Base-by-base conservation (phyloP, 1,140 invertebrate genomes). In the Diachasmimorpha longicaudata region DNA sequence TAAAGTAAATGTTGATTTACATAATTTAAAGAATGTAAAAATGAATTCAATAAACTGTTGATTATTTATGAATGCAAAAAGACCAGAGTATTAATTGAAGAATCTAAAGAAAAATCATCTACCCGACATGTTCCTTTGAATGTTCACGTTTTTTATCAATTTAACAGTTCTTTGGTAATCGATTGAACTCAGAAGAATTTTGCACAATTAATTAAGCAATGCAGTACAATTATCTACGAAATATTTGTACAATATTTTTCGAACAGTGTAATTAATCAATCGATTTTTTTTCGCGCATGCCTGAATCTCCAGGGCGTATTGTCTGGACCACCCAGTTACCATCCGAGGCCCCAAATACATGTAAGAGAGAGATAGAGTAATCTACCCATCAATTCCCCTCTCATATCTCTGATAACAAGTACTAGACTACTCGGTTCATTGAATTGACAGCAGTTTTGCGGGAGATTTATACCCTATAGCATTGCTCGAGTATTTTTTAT, bases 21-120 rank as follows among this genome's bases (percentile, higher is more conserved):
- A 42, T 42, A 42, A 42, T 42, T 13, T 10, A 13, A 42, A 42
- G 39, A 42, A 10, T 42, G 39, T 42, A 63, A 63, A 31, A 63
- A 63, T 63, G 19, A 25, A 63, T 52, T 52, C 48, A 52, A 63
- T 63, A 63, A 63, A 63, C 58, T 63, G 58, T 63, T 63, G 58
- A 31, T 25, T 63, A 63, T 63, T 63, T 25, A 63, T 63, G 58
- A 63, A 63, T 23, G 23, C 21, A 25, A 63, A 63, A 31, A 63
- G 13, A 25, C 8, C 0, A 8, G 48, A 52, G n/a, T 6, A 42
- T 42, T 42, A 11, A 9, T 42, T 13, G 39, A 10, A 42, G 39
- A 13, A 42, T 42, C 1, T 4, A 10, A 42, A 31, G 6, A 42
- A 42, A 11, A 42, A 42, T 42, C 39, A 4, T 42, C 4, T 11